Evolutionary conservation across 2,888 invertebrate genomes (phyloP).

Genomic region (Acheta domesticus): DNA sequence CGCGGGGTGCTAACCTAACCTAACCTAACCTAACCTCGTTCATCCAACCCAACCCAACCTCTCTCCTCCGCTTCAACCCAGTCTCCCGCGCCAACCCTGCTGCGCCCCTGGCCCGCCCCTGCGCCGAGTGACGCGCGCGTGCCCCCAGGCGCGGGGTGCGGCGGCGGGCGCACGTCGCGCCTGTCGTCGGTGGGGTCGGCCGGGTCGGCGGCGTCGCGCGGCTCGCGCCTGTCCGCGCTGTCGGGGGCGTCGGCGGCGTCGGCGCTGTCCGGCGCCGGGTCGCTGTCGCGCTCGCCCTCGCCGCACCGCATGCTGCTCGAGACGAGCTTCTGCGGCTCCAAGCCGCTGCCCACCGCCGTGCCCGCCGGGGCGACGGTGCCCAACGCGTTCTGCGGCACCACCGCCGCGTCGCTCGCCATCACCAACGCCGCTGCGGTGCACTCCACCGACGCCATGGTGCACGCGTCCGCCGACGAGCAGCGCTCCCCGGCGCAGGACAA

Average conservation of each 20-base stretch:
- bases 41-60: too few species aligned
- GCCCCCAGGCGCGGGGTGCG: conserved; percentile 51
- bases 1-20: too few species aligned
- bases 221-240: conserved; percentile 66
- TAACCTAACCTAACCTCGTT: too few species aligned
- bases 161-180: conserved; percentile 75
- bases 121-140: too few species aligned
- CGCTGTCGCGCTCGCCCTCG: conserved; percentile 56
- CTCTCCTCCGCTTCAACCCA: too few species aligned
- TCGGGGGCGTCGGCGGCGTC: conserved; percentile 44
- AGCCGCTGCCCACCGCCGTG: conserved; percentile 51
- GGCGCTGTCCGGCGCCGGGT: conserved; percentile 38
- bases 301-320: conserved; percentile 88
- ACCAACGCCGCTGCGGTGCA: too few species aligned
- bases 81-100: too few species aligned
- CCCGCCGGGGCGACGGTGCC: background rate
- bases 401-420: too few species aligned
- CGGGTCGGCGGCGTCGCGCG: conserved; percentile 43
- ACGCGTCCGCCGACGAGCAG: too few species aligned
- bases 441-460: too few species aligned
- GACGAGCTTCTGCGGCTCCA: conserved; percentile 86
- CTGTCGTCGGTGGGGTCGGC: conserved; percentile 65
- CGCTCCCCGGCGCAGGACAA: background rate
- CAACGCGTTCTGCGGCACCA: too few species aligned
- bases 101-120: too few species aligned